Percentiles rank a stretch among this genome's conserved stretches.
Evolutionary conservation across 2,113 vertebrate genomes (phyloP).

Genomic region (Pipa parva): DNA sequence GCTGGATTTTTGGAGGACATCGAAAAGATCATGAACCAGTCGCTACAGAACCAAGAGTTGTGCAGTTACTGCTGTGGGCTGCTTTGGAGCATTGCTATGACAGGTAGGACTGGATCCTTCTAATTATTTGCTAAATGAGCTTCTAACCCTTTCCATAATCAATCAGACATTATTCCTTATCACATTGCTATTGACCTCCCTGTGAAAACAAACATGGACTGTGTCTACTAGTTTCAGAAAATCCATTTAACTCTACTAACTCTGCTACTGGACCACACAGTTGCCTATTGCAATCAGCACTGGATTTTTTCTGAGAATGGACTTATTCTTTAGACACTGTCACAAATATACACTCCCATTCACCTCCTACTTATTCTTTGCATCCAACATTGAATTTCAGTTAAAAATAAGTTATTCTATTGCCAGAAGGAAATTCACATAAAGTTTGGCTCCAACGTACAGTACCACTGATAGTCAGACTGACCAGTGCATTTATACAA

Average conservation of each 20-base stretch:
- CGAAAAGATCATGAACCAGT: constrained; percentile 46
- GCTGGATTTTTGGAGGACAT: constrained; percentile 49
- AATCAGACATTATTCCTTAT: no score
- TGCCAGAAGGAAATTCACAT: constrained; percentile 5
- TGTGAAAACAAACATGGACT: no score
- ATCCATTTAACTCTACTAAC: no score
- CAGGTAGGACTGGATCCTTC: constrained; percentile 48
- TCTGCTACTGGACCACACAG: no score
- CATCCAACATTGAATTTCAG: no score
- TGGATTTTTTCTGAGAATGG: no score
- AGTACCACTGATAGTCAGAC: background rate
- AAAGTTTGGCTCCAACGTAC: constrained; percentile 40
- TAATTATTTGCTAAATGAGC: background rate
- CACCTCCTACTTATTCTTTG: no score
- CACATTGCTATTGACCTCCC: no score
- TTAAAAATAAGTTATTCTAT: background rate
- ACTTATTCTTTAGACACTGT: no score
- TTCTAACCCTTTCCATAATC: background rate
- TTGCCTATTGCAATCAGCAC: no score
- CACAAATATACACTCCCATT: no score
- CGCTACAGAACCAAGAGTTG: constrained; percentile 46
- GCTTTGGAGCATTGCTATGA: constrained; percentile 62
- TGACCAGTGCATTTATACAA: constrained; percentile 44
- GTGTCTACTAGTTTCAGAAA: no score
- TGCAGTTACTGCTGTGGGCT: constrained; percentile 53